Evolutionary conservation across 2,797 vertebrate species (phyloP).

Genomic region (Ptychobarbus kaznakovi): DNA sequence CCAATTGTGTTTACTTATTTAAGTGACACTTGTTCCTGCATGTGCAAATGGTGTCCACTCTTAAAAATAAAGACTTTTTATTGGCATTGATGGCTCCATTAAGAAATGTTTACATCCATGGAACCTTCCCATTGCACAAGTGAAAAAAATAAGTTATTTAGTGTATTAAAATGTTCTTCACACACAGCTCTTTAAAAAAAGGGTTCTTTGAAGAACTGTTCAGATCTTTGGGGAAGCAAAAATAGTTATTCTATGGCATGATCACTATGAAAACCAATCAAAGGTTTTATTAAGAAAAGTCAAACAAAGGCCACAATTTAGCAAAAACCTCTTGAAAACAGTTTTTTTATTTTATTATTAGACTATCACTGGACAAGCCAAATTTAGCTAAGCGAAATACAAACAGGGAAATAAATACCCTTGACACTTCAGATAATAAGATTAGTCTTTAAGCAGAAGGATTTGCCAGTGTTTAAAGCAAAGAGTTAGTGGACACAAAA

Average conservation of each 20-base stretch:
- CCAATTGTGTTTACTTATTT: neutral
- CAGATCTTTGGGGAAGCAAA: neutral
- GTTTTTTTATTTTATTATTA: too few species aligned
- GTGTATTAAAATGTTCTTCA: too few species aligned
- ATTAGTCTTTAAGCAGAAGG: conserved; percentile 44
- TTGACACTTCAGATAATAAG: conserved; percentile 41
- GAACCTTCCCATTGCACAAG: too few species aligned
- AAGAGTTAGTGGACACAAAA: conserved; percentile 9
- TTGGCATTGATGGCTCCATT: too few species aligned
- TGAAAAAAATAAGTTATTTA: too few species aligned
- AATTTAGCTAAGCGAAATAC: conserved; percentile 10
- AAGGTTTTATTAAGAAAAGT: neutral
- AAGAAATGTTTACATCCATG: too few species aligned
- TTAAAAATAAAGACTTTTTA: too few species aligned
- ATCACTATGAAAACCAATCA: neutral
- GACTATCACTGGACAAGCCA: neutral
- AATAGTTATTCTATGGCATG: neutral
- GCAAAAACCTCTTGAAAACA: neutral
- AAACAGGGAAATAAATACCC: conserved; percentile 25
- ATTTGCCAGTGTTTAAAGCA: conserved; percentile 37
- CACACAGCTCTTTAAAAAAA: too few species aligned
- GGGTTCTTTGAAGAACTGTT: too few species aligned
- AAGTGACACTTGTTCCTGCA: neutral
- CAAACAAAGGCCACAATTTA: neutral
- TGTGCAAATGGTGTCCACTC: too few species aligned